Evolutionary conservation across 1,140 invertebrate species (phyloP), one percentile per base, ranked within the genome.

Genomic region (Heterodera schachtii): DNA sequence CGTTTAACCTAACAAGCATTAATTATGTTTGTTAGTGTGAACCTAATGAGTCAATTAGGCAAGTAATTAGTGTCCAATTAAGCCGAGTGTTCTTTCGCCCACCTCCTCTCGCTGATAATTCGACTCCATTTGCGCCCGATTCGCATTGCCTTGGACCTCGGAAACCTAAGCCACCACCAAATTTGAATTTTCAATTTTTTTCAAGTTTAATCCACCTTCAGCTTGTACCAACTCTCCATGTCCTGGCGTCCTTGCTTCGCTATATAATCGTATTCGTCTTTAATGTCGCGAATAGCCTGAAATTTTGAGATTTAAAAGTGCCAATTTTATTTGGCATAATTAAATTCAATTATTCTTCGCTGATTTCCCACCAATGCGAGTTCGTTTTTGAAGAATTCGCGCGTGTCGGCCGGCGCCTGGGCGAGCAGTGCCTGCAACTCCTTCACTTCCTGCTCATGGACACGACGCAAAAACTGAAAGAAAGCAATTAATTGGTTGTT

Each of bases 391-490:
- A 90, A 90, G 87, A 90, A 90, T 79, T 90, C 88, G 31, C 88
- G 83, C 46, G 88, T 90, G 77, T 90, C 90, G 64, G 88, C 88
- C 13, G 90, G 88, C 64, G 89, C 91, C 88, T 81, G 91, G 80
- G 90, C 91, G 89, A 78, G 90, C 60, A 92, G 89, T 60, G 91
- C 91, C 41, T 91, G 90, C 16, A 92, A 87, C 82, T 92, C 92
- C 87, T 92, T 92, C 79, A 92, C 89, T 84, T 92, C 92, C 90
- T 92, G 90, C 86, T 92, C 90, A 85, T 92, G 91, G 21, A 93
- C 86, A 78, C 92, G 90, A 73, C 95, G 94, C 91, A 97, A 96
- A 91, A 99, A 98, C 75, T 78, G 19, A 31, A 21, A 3, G 67
- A 70, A 43, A 78, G 66, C 6, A 31, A 66, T 41, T 47, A 43